Percentiles rank a stretch among this genome's conserved stretches.
These are phyloP conservation scores for Paradoxurus hermaphroditus DNA, from an alignment of 2,113 vertebrate genomes.

Conservation along the genomic window DNA sequence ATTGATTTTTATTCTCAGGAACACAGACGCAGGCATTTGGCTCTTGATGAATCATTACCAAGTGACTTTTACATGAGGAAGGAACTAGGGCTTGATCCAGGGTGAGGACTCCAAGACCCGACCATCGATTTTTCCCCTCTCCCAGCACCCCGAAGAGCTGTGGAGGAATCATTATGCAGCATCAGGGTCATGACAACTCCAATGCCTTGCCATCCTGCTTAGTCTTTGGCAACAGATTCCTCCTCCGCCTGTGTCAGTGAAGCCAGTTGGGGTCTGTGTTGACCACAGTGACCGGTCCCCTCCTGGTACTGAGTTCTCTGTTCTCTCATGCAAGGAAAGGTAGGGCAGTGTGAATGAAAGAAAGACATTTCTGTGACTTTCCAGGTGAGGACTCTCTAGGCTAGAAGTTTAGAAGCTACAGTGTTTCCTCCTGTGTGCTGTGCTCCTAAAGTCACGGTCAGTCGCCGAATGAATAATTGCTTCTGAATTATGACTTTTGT, in stretches of 20 bases:
- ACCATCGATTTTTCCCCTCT: neutral
- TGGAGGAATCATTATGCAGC: neutral
- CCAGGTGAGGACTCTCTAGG: neutral
- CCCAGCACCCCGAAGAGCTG: neutral
- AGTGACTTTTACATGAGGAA: constrained; percentile 16
- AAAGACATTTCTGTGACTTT: neutral
- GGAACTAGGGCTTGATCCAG: neutral
- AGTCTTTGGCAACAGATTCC: neutral
- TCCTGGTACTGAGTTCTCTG: neutral
- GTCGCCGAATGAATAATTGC: neutral
- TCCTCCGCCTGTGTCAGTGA: neutral
- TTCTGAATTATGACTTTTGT: neutral
- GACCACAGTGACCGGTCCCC: neutral
- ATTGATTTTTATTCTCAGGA: constrained; percentile 38
- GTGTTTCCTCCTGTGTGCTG: neutral
- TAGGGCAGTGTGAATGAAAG: neutral
- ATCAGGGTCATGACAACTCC: neutral
- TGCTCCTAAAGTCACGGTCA: neutral
- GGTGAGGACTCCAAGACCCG: neutral
- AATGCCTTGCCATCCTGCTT: neutral
- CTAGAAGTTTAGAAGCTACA: neutral
- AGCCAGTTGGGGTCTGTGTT: neutral
- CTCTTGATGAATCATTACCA: neutral
- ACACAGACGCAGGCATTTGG: neutral
- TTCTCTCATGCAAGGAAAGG: neutral